These are phyloP conservation scores for Selenia dentaria DNA, from an alignment of 2,888 invertebrate genomes.

Conservation along the genomic window DNA sequence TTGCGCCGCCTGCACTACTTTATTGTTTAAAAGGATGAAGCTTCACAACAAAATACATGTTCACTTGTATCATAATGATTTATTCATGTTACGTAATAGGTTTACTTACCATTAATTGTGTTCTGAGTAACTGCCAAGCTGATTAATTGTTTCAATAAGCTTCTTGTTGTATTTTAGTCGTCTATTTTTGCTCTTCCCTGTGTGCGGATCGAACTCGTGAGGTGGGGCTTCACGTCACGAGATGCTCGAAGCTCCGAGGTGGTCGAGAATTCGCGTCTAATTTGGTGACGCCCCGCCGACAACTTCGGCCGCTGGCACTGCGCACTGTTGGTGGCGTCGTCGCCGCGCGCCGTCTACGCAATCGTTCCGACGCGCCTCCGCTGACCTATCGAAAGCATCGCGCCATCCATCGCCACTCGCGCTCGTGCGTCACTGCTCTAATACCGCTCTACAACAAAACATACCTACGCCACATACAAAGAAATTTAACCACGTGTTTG, in stretches of 20 bases:
- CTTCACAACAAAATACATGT: conserved; percentile 8
- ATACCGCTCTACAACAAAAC: conserved; percentile 36
- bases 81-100: conserved; percentile 15
- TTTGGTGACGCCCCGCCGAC: conserved; percentile 82
- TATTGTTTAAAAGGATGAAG: conserved; percentile 15
- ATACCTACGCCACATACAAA: conserved; percentile 31
- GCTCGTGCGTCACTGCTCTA: conserved; percentile 43
- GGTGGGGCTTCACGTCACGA: conserved; percentile 75
- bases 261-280: conserved; percentile 67
- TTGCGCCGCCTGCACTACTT: conserved; percentile 14
- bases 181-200: conserved; percentile 54
- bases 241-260: conserved; percentile 52
- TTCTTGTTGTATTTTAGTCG: conserved; percentile 13
- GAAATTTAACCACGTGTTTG: conserved; percentile 37
- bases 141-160: background rate
- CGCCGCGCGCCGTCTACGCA: conserved; percentile 42
- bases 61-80: conserved; percentile 3
- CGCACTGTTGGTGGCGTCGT: conserved; percentile 18
- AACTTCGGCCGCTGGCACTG: conserved; percentile 18
- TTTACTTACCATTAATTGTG: background rate
- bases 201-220: conserved; percentile 42
- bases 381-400: conserved; percentile 24
- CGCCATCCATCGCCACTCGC: conserved; percentile 25
- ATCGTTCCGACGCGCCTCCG: conserved; percentile 48
- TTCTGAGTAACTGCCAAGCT: conserved; percentile 10